Percentiles rank a stretch among this genome's conserved stretches.
phyloP scores from a whole-genome alignment of 2,113 vertebrate genomes.

The Terrapene triunguis region DNA sequence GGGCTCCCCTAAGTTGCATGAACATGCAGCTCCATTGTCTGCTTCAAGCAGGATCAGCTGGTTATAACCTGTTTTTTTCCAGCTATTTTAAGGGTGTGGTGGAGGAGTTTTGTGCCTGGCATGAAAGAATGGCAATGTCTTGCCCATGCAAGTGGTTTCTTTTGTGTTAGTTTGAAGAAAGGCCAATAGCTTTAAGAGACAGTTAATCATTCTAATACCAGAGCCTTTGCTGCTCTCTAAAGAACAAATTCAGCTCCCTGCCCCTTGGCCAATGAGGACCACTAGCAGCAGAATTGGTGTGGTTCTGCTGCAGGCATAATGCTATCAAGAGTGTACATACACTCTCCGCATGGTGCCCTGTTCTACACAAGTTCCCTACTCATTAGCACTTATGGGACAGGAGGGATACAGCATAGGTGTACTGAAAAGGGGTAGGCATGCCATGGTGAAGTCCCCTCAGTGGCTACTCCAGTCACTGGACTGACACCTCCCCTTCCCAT shows the following conservation, averaged over 20 bases:
- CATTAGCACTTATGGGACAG: not conserved
- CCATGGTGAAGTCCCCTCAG: not conserved
- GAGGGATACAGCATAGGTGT: not conserved
- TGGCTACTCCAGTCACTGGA: not conserved
- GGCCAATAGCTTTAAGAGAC: not conserved
- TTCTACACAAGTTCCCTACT: not conserved
- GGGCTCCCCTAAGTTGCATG: not conserved
- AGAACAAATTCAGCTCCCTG: not conserved
- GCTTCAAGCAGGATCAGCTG: not conserved
- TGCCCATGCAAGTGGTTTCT: not conserved
- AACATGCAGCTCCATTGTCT: fast-evolving
- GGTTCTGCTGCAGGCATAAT: not conserved
- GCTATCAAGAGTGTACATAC: not conserved
- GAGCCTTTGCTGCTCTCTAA: not conserved
- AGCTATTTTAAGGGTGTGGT: not conserved
- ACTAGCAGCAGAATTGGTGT: not conserved
- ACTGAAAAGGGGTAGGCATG: not conserved
- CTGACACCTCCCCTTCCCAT: not conserved
- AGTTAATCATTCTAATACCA: not conserved
- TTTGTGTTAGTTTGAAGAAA: slow-evolving; percentile 14
- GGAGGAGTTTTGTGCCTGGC: not conserved
- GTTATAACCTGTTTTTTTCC: not conserved
- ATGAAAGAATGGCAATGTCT: not conserved
- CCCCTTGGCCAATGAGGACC: not conserved
- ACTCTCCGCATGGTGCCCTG: not conserved